Conservation (phyloP, 1,140 invertebrate genomes). For the Danaus plexippus region DNA sequence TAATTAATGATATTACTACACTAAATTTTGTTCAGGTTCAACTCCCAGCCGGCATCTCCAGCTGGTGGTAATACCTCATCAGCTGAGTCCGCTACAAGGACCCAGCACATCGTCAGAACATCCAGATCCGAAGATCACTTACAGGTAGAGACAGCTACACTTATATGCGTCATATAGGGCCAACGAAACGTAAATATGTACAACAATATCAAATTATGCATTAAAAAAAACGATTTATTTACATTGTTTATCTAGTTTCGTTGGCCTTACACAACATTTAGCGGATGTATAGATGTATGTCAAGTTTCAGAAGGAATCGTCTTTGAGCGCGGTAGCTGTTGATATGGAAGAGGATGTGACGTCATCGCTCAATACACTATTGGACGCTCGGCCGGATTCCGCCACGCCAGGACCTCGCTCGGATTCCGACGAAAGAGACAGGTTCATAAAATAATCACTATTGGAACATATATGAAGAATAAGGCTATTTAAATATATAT, state of each 20-base stretch:
- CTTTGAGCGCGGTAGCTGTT: constrained; percentile 86
- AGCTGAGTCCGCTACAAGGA: constrained; percentile 34
- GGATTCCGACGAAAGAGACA: constrained; percentile 50
- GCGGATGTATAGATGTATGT: too few species aligned
- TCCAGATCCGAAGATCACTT: constrained; percentile 90
- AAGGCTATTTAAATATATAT: too few species aligned
- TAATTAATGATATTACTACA: neutral
- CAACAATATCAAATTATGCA: too few species aligned
- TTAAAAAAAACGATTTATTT: too few species aligned
- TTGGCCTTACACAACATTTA: too few species aligned
- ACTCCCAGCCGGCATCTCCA: constrained; percentile 87
- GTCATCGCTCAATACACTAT: constrained; percentile 90
- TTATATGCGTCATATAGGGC: too few species aligned
- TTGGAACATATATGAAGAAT: neutral
- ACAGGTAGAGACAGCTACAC: constrained; percentile 67
- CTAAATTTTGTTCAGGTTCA: constrained; percentile 55
- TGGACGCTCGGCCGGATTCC: constrained; percentile 85
- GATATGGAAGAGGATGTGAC: constrained; percentile 95
- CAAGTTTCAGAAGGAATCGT: constrained; percentile 78
- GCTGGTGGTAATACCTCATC: constrained; percentile 73
- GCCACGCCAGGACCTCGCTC: constrained; percentile 53
- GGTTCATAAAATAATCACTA: constrained; percentile 24
- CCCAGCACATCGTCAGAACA: constrained; percentile 76
- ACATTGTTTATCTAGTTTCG: too few species aligned
- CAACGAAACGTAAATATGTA: too few species aligned